These are phyloP conservation scores for Stratiolaelaps scimitus DNA, from an alignment of 1,140 invertebrate genomes.

Conservation along the genomic window DNA sequence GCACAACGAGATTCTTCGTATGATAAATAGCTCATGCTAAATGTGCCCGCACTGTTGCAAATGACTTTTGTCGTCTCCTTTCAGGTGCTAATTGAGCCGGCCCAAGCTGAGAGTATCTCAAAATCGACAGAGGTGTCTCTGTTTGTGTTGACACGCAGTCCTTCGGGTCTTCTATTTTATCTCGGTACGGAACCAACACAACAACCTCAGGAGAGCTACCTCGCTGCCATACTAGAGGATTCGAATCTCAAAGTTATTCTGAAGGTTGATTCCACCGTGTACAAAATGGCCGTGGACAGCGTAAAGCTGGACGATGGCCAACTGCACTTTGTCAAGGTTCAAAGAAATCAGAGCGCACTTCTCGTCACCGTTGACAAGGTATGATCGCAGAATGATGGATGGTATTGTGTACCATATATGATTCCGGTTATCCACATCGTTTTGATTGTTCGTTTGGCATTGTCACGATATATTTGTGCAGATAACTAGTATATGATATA, in stretches of 20 bases:
- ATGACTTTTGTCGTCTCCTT: no score
- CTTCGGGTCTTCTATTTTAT: constrained; percentile 71
- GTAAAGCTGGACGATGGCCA: constrained; percentile 70
- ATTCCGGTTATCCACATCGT: no score
- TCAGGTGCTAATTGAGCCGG: constrained; percentile 4
- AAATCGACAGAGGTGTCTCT: constrained; percentile 66
- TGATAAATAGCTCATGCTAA: no score
- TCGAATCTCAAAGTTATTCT: constrained; percentile 64
- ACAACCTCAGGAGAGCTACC: constrained; percentile 41
- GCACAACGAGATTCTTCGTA: no score
- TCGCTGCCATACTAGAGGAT: constrained; percentile 58
- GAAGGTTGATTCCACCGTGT: constrained; percentile 53
- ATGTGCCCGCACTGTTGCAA: no score
- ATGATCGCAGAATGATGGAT: no score
- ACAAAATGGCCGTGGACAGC: constrained; percentile 63
- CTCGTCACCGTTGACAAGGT: constrained; percentile 32
- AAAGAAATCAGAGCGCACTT: constrained; percentile 26
- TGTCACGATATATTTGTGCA: no score
- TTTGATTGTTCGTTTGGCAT: no score
- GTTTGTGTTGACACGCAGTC: constrained; percentile 72
- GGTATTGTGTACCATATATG: no score
- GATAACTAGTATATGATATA: no score
- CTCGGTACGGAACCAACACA: constrained; percentile 48
- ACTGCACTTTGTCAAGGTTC: constrained; percentile 65
- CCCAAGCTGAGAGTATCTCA: constrained; percentile 9